phyloP scores from a whole-genome alignment of 2,797 vertebrate genomes.

The Lithobates pipiens region DNA sequence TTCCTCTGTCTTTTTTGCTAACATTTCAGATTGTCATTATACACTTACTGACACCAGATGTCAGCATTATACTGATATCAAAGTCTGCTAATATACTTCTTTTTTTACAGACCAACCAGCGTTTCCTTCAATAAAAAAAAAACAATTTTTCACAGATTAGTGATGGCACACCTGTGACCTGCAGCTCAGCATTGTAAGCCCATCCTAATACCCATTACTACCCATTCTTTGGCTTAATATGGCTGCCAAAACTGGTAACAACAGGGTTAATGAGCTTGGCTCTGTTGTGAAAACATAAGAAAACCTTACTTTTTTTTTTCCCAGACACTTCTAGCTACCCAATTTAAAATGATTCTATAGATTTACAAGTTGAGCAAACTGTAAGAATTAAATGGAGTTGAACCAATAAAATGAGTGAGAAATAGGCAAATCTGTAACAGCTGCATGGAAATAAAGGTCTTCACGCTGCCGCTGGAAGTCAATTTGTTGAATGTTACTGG shows the following conservation, averaged over 20 bases:
- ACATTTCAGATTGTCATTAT: too few relatives aligned
- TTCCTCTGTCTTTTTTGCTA: too few relatives aligned
- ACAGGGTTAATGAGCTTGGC: conserved; percentile 28
- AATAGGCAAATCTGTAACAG: conserved; percentile 55
- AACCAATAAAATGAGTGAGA: conserved; percentile 60
- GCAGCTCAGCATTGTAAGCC: background rate
- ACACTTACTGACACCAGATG: too few relatives aligned
- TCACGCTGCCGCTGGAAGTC: conserved; percentile 51
- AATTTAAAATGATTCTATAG: conserved; percentile 53
- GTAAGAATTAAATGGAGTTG: conserved; percentile 54
- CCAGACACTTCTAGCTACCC: conserved; percentile 24
- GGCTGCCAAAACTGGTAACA: background rate
- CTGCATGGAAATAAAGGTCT: conserved; percentile 56
- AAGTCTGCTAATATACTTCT: too few relatives aligned
- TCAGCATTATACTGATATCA: too few relatives aligned
- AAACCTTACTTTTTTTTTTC: conserved; percentile 14
- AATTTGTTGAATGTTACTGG: conserved; percentile 42
- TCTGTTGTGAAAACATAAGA: conserved; percentile 7
- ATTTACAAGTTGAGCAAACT: conserved; percentile 54
- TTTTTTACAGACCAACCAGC: too few relatives aligned
- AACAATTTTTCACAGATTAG: background rate
- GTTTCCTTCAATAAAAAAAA: background rate
- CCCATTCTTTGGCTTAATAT: background rate
- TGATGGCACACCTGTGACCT: background rate
- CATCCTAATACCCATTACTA: background rate